These are phyloP conservation scores for Galbula dea DNA, from an alignment of 2,113 vertebrate species.

Conservation along the genomic window DNA sequence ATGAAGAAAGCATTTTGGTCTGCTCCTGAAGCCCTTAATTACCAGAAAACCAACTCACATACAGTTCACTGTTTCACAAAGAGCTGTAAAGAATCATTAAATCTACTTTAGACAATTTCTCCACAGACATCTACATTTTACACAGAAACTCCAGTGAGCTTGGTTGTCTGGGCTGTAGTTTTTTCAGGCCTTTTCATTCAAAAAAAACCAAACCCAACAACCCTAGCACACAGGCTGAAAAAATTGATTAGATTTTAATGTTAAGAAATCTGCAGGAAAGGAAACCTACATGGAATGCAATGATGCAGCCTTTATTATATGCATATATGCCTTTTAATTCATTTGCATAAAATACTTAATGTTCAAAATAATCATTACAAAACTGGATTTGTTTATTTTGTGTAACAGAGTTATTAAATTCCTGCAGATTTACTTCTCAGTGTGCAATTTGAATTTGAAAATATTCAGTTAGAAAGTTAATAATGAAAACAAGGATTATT, in stretches of 20 bases:
- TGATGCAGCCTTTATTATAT: not conserved
- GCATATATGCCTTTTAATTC: not conserved
- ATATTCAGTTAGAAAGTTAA: not conserved
- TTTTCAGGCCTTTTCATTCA: not conserved
- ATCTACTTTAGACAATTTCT: not conserved
- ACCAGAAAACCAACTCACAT: not conserved
- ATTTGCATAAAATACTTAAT: constrained; percentile 5
- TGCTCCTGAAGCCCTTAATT: not conserved
- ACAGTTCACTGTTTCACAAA: not conserved
- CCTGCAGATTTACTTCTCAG: not conserved
- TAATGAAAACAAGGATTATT: not conserved
- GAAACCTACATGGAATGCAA: not conserved
- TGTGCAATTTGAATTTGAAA: not conserved
- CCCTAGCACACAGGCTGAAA: not conserved
- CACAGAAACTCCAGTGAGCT: not conserved
- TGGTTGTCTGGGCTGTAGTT: not conserved
- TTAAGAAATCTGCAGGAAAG: not conserved
- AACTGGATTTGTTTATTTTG: not conserved
- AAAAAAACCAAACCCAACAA: not conserved
- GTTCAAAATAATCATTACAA: not conserved
- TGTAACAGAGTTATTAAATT: not conserved
- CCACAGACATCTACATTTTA: not conserved
- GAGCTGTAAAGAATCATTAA: not conserved
- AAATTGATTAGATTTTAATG: not conserved
- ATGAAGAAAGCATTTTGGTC: not conserved